Percentiles rank a stretch among this genome's conserved stretches.
Evolutionary conservation across 2,797 vertebrate species (phyloP).

Genomic region (Chloroceryle inda): DNA sequence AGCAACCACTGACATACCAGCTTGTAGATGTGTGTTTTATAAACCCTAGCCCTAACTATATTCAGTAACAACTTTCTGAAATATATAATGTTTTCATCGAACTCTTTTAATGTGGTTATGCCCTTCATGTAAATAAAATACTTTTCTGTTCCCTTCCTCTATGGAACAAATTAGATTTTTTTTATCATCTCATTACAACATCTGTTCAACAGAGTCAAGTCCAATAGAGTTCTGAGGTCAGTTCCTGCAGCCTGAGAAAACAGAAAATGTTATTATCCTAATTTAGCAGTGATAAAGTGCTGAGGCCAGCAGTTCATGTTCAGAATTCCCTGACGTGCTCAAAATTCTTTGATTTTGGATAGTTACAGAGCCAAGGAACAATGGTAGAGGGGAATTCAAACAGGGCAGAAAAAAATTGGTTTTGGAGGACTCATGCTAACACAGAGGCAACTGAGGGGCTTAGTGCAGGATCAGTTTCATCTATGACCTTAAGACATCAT

Average conservation of each 20-base stretch:
- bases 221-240: constrained; percentile 39
- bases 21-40: background rate
- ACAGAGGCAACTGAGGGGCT: background rate
- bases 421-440: background rate
- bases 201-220: constrained; percentile 42
- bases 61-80: background rate
- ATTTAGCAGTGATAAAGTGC: constrained; percentile 9
- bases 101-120: background rate
- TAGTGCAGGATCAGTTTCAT: background rate
- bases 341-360: constrained; percentile 36
- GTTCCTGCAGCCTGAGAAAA: constrained; percentile 31
- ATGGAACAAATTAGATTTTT: constrained; percentile 17
- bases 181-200: constrained; percentile 51
- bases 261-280: constrained; percentile 33
- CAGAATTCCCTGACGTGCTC: constrained; percentile 1
- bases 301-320: background rate
- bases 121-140: constrained; percentile 44
- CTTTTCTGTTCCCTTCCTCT: constrained; percentile 1
- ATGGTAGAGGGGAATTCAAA: background rate
- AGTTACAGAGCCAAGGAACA: background rate
- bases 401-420: background rate
- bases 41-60: background rate
- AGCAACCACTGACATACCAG: background rate
- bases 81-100: background rate
- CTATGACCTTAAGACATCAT: background rate